Base-by-base conservation (phyloP, 2,797 vertebrate genomes). In the Anas acuta region DNA sequence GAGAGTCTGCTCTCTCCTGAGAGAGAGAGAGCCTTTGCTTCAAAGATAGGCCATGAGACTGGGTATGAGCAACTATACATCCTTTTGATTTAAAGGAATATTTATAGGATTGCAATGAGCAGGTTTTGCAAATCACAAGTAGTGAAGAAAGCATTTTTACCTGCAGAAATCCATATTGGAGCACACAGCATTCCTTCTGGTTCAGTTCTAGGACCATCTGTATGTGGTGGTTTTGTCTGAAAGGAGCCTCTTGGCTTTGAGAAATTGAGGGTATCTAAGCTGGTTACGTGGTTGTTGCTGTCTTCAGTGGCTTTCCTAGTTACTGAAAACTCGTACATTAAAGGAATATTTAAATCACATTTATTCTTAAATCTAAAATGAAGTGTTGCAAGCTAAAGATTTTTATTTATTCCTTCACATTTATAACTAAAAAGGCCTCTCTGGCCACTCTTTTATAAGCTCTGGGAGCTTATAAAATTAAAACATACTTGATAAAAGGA, bases 401-500 rank as follows among this genome's bases (percentile, higher is more conserved):
- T 71, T 80, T 45, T 74, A 84, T 92, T 94, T 88, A 79, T 92
- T 95, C 74, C 28, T 90, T 74, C 53, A 80, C 69, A 76, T 93
- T 90, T 87, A 69, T 92, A 92, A 90, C 90, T 92, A 65, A 83
- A 87, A 70, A 75, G 39, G 32, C 17, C 19, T 92, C 33, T 79
- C 91, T 90, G 51, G 51, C 51, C 51, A 28, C 51, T 53, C 26
- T 53, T 53, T 53, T 53, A 54, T 80, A 90, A 53, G 37, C 37
- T 93, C 37, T 87, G 67, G 67, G 33, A 92, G 54, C 67, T 65
- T 69, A 87, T 41, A 71, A 89, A 77, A 62, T 80, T 87, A 87
- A 92, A 94, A 69, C n/a, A 22, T 20, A 9, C 67, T 62, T 84
- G 67, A 94, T 93, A 64, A 94, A 93, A 94, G 90, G 25, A 90